These are phyloP conservation scores for Trochalopteron elliotii DNA, from an alignment of 2,113 vertebrate species.

Conservation along the genomic window DNA sequence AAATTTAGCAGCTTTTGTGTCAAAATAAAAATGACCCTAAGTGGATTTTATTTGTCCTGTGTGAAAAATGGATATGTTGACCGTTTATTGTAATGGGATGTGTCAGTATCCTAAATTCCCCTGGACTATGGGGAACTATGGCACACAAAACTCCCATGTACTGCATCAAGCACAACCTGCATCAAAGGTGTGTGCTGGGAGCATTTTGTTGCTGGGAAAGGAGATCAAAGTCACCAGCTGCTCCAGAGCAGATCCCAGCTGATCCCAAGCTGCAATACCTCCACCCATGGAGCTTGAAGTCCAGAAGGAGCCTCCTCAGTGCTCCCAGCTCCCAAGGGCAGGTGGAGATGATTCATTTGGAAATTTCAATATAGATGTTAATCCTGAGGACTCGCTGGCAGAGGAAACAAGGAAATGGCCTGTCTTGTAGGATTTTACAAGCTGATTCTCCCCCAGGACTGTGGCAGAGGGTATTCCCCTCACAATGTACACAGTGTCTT, in stretches of 20 bases:
- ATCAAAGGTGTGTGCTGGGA: not conserved
- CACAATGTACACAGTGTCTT: constrained; percentile 22
- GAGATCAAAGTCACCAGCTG: not conserved
- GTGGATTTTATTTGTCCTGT: not conserved
- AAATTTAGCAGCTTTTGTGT: not conserved
- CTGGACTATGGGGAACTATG: not conserved
- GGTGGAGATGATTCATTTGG: constrained; percentile 20
- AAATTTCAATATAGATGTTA: not conserved
- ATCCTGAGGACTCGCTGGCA: not conserved
- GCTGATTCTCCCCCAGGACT: not conserved
- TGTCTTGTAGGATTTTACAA: not conserved
- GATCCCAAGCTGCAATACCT: not conserved
- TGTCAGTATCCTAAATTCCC: not conserved
- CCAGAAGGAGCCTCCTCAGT: not conserved
- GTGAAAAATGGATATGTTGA: not conserved
- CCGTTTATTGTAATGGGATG: not conserved
- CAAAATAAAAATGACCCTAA: not conserved
- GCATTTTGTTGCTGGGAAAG: not conserved
- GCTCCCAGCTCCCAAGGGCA: not conserved
- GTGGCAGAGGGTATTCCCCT: not conserved
- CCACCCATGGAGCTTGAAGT: not conserved
- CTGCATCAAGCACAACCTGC: not conserved
- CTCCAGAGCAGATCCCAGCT: not conserved
- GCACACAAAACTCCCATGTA: not conserved
- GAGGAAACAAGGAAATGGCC: not conserved